Evolutionary conservation across 2,113 vertebrate species (phyloP).

Genomic region (Tilapia sparmanii): DNA sequence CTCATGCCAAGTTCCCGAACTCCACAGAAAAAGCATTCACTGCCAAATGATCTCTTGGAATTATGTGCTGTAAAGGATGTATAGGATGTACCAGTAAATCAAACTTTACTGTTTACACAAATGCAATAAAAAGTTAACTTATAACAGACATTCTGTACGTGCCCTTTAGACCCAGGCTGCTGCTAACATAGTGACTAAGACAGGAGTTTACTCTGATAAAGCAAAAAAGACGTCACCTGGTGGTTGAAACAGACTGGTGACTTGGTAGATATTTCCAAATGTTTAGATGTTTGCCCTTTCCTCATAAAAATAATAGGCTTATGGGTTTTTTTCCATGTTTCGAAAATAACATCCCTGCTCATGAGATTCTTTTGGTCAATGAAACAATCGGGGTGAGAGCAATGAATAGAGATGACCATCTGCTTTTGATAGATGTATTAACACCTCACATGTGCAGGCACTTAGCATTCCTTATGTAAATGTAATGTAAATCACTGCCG

Average conservation of each 20-base stretch:
- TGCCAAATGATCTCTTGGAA: conserved; percentile 6
- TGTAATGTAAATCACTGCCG: conserved; percentile 53
- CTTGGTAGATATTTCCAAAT: background rate
- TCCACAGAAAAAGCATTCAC: background rate
- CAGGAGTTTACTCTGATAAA: background rate
- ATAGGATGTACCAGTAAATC: background rate
- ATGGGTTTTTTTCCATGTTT: fast-evolving
- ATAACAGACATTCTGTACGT: background rate
- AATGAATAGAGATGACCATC: conserved; percentile 35
- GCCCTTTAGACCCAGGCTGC: background rate
- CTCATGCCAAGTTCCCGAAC: conserved; percentile 1
- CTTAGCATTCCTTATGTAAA: conserved; percentile 66
- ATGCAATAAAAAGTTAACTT: background rate
- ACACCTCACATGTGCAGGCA: conserved; percentile 48
- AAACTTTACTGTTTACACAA: conserved; percentile 8
- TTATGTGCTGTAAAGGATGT: background rate
- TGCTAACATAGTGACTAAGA: background rate
- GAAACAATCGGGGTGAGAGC: background rate
- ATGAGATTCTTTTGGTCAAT: background rate
- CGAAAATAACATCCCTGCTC: background rate
- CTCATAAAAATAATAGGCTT: background rate
- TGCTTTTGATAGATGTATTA: conserved; percentile 52
- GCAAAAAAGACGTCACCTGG: background rate
- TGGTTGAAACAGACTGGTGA: background rate
- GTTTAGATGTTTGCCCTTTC: background rate